Base-by-base conservation (phyloP, 2,797 vertebrate species). In the Oryzias sinensis region DNA sequence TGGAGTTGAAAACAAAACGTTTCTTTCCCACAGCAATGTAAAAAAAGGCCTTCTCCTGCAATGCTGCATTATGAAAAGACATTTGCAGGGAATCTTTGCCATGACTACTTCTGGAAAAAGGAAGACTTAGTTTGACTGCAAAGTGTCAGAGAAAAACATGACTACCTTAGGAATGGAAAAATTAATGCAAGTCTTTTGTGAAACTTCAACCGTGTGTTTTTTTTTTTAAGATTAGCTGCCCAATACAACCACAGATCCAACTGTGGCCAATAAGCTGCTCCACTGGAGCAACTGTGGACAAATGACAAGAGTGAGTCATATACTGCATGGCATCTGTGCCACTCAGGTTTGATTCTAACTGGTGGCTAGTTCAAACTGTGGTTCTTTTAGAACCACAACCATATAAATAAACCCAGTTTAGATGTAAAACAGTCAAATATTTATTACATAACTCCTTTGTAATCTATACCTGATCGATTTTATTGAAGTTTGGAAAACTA, bases 71-170 rank as follows among this genome's bases (percentile, higher is more conserved):
- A 44, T 18, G 68, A 62, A 73, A 75, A 68, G 76, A 78, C 63
- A 59, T 69, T 64, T 71, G 45, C 57, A 68, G 20, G 58, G 80
- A 74, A 87, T 80, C 58, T 61, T 79, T 8, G 66, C 68, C 69
- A 49, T 52, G 74, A 74, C 52, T 27, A 44, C 68, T 70, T 71
- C 53, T 45, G 56, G 43, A 53, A 56, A 43, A 41, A 2, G 42
- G 53, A 67, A 48, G 44, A 71, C 73, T 73, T 80, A 13, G 11
- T 80, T 68, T 60, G 67, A 41, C 65, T 70, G 70, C 61, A 70
- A 76, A 79, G 62, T 79, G 40, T 51, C 29, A 63, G 56, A 22
- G 49, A 43, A 65, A 64, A 71, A 70, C 45, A 59, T 59, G 29
- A 58, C 42, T 13, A 45, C 56, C 27, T 52, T 79, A 50, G 68